Evolutionary conservation across 2,888 invertebrate genomes (phyloP).

Genomic region (Meloe dianella): DNA sequence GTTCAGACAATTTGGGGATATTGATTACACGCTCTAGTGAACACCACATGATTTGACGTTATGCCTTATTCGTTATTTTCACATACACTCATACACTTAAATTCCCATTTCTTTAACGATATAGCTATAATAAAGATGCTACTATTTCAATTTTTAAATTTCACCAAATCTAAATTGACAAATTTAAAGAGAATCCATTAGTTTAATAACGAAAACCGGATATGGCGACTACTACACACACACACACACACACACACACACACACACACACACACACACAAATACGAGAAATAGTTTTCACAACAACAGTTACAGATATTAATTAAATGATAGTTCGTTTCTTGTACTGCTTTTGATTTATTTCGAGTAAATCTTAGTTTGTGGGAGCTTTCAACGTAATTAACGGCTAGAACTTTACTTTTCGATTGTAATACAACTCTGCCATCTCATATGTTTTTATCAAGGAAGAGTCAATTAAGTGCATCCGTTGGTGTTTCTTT

Average conservation of each 20-base stretch:
- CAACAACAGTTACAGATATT: not conserved
- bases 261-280: too few species aligned
- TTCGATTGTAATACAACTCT: not conserved
- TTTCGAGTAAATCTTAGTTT: not conserved
- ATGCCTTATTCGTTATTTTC: constrained; percentile 29
- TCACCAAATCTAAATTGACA: not conserved
- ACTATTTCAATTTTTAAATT: constrained; percentile 19
- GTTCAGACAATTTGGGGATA: constrained; percentile 41
- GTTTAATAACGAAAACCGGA: not conserved
- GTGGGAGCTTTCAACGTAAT: not conserved
- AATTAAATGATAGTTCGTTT: not conserved
- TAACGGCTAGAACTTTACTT: not conserved
- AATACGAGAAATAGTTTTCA: not conserved
- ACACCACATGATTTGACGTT: constrained; percentile 41
- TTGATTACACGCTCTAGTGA: constrained; percentile 42
- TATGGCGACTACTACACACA: not conserved
- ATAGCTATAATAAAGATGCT: constrained; percentile 24
- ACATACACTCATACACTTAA: constrained; percentile 20
- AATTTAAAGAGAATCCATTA: not conserved
- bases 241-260: too few species aligned
- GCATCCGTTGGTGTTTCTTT: constrained; percentile 35
- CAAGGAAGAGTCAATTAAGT: constrained; percentile 36
- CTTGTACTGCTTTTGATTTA: not conserved
- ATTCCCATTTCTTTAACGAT: constrained; percentile 27
- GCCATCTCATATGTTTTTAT: not conserved